Evolutionary conservation across 2,113 vertebrate genomes (phyloP), one percentile per base, ranked within the genome.

Genomic region (Rhinichthys klamathensis): DNA sequence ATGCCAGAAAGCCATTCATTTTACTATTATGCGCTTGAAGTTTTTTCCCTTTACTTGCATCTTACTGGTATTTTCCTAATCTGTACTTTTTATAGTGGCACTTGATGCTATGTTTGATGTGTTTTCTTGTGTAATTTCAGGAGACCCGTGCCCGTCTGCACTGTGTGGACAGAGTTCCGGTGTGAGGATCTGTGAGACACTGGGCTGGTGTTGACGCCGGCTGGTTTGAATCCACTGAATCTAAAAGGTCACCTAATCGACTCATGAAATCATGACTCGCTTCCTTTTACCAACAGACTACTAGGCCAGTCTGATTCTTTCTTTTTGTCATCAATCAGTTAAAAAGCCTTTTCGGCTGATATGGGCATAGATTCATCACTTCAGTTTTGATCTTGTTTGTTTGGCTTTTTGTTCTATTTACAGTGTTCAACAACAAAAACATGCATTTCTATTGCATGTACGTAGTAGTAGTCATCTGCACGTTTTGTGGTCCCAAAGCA

Each of bases 81-180:
- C 72, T 70, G 49, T 74, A 25, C 18, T 60, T 21, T 44, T 78
- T 30, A 27, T 73, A 65, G 35, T 46, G 18, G 18, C 63, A 44
- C 9, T 41, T 3, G 4, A 21, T 56, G 54, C 41, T 3, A 10
- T 61, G 35, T 12, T 32, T 30, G 75, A 35, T 74, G 61, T 67
- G 51, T 75, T 54, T 67, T 25, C 15, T 16, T 49, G 5, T 82
- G 8, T 88, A 69, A 0, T 86, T 88, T 70, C 90, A 95, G 92
- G 93, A 87, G 12, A 9, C 91, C 77, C 89, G 86, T 90, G 21
- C 90, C 79, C 90, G 85, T 90, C 89, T 91, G 63, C 84, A 32
- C 25, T 58, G 58, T 4, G 56, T 23, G 9, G 35, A 85, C 90
- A 73, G 82, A 90, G 87, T 80, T 75, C 86, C 82, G 80, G 70